Percentiles rank a stretch among this genome's conserved stretches.
Evolutionary conservation across 2,888 invertebrate genomes (phyloP).

Genomic region (Steinernema carpocapsae): DNA sequence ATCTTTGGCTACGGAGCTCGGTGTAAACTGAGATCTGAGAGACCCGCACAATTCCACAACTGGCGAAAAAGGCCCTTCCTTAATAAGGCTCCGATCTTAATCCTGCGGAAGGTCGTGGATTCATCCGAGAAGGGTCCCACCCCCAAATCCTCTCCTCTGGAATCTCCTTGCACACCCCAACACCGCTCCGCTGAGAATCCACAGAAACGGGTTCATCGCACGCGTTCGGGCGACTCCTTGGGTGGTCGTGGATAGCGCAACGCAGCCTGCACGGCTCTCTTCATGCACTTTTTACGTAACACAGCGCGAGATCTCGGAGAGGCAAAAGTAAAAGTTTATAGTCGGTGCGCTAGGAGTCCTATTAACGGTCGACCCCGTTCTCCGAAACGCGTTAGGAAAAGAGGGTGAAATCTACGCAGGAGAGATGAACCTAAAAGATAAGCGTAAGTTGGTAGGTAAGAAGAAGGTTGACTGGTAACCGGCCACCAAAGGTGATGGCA

Average conservation of each 20-base stretch:
- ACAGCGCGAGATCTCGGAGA: not conserved
- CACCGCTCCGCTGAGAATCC: not conserved
- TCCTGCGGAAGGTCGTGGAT: conserved; percentile 24
- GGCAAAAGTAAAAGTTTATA: conserved; percentile 21
- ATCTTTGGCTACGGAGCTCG: too few species aligned
- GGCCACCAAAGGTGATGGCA: too few species aligned
- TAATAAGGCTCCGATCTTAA: too few species aligned
- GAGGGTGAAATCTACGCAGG: too few species aligned
- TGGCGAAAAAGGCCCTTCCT: too few species aligned
- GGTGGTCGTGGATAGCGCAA: conserved; percentile 11
- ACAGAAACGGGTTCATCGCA: too few species aligned
- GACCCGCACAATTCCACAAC: not conserved
- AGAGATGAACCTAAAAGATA: too few species aligned
- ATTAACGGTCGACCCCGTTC: conserved; percentile 28
- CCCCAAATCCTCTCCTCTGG: not conserved
- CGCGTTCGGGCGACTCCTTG: too few species aligned
- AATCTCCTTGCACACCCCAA: not conserved
- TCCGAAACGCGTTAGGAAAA: not conserved
- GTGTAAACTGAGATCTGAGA: too few species aligned
- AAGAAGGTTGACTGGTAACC: too few species aligned
- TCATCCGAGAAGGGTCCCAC: conserved; percentile 1
- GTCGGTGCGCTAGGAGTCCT: too few species aligned
- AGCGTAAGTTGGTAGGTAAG: too few species aligned
- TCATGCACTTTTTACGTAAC: conserved; percentile 3
- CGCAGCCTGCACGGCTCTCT: not conserved